A percentile compares a stretch with the other conserved stretches of the same genome.
These are phyloP conservation scores for Chrysodeixis includens DNA, from an alignment of 2,888 invertebrate genomes.

Conservation along the genomic window DNA sequence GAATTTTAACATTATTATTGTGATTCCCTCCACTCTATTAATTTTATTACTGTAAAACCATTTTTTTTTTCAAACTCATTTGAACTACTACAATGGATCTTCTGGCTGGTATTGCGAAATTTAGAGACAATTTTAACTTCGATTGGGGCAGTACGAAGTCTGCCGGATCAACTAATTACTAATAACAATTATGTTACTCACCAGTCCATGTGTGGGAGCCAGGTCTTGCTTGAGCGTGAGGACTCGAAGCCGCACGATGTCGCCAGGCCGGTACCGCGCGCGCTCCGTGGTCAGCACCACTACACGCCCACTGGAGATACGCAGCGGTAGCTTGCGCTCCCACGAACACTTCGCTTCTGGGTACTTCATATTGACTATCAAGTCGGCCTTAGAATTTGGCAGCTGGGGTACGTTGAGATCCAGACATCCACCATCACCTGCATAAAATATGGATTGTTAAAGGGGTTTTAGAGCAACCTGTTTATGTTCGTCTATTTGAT, in stretches of 20 bases:
- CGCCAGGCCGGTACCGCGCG: conserved; percentile 89
- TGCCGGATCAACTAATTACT: no score
- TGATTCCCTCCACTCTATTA: no score
- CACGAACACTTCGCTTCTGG: conserved; percentile 75
- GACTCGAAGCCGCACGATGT: conserved; percentile 87
- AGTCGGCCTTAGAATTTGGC: conserved; percentile 79
- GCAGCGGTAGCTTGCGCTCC: conserved; percentile 80
- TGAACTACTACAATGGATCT: no score
- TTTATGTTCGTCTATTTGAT: no score
- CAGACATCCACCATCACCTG: conserved; percentile 86
- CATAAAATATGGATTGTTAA: background rate
- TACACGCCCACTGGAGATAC: conserved; percentile 85
- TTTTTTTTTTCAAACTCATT: no score
- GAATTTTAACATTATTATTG: no score
- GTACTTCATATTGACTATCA: conserved; percentile 80
- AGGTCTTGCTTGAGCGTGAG: conserved; percentile 88
- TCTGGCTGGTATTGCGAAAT: no score
- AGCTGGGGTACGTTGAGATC: conserved; percentile 79
- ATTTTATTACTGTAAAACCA: no score
- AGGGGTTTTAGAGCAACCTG: no score
- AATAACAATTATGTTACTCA: no score
- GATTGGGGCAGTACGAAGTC: no score
- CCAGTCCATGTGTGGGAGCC: conserved; percentile 85
- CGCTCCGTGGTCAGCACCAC: conserved; percentile 90
- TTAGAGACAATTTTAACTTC: no score